Base-by-base conservation (phyloP, 1,140 invertebrate genomes). In the Apis dorsata region DNA sequence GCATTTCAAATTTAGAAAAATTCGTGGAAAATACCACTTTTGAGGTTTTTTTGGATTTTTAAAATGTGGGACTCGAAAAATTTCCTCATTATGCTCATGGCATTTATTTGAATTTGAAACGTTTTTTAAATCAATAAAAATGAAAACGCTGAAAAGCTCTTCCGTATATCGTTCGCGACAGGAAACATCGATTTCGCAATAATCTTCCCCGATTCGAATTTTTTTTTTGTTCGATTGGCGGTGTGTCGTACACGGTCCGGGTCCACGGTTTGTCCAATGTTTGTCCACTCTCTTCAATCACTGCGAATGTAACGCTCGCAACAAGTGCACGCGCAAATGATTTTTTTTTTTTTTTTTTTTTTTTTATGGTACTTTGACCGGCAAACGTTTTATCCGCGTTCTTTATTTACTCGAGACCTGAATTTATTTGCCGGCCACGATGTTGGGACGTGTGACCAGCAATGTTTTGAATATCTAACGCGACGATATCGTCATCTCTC, bases 281-380 rank as follows among this genome's bases (percentile, higher is more conserved):
- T 74, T 76, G 63, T 44, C 49, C 24, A n/a, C 2, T 65, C 57
- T 62, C 24, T 53, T 72, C 79, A 53, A 81, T 75, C 79, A 75
- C 68, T 21, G 34, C 19, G 59, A 57, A 81, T 76, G 79, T 81
- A 81, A 81, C 44, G 53, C 11, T 65, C 44, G 72, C 72, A 69
- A 68, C 72, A 76, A 74, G 79, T 81, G 73, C 72, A 76, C 72
- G 72, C 21, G 62, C 55, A 81, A 81, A 76, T 81, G 79, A 76
- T 65, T 72, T 83, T 82, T 81, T 60, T 69, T 5, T 44, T 44
- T 4, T 34, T 2, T 34, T 65, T 72, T 83, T 44, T 44, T 82
- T 82, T 82, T 83, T 83, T 79, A 78, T 78, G 75, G 57, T 66
- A 68, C 75, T 77, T 83, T 78, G 81, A 59, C 65, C 74, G 28